Base-by-base conservation (phyloP, 1,140 invertebrate genomes). In the Drosophila aff. region DNA sequence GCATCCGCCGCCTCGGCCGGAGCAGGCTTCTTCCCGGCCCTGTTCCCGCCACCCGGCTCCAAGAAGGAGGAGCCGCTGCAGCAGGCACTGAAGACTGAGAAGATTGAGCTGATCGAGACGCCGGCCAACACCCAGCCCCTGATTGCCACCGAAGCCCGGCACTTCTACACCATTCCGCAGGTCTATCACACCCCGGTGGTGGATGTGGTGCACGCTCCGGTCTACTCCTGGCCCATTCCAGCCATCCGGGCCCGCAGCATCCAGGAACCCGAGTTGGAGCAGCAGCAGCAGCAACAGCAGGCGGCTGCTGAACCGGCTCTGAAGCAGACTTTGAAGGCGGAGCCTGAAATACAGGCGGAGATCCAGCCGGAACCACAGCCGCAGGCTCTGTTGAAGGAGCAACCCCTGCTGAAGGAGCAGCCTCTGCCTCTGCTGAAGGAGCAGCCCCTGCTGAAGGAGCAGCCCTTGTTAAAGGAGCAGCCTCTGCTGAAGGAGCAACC, bases 181-280 rank as follows among this genome's bases (percentile, higher is more conserved):
- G 83, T 90, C 7, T 90, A 91, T 52, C 91, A 81, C 28, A 81
- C 76, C 1, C 87, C 89, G 9, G 87, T 91, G 11, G 91, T 91
- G 23, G 91, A 92, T 72, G 86, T 90, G 23, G 77, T 92, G 1
- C 87, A 85, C 28, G 49, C 73, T 1, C 81, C 86, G 1, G 82
- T 91, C 49, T 91, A 91, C 52, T 75, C 91, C 13, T 78, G 76
- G 58, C 91, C 91, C 57, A 83, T 92, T 36, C 67, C 84, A 0
- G 72, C 89, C 26, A 91, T 92, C n/a, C 83, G 90, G 16, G 91
- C 91, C 6, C 87, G 91, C 49, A 92, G 91, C 71, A 74, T 92
- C 52, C 66, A 81, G 28, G 67, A 71, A 23, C 52, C 76, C 6
- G 82, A 90, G 16, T 4, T 47, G 18, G 61, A 77, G 65, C 28